These are phyloP conservation scores for Trichosurus vulpecula DNA, from an alignment of 2,797 vertebrate genomes.

Conservation along the genomic window DNA sequence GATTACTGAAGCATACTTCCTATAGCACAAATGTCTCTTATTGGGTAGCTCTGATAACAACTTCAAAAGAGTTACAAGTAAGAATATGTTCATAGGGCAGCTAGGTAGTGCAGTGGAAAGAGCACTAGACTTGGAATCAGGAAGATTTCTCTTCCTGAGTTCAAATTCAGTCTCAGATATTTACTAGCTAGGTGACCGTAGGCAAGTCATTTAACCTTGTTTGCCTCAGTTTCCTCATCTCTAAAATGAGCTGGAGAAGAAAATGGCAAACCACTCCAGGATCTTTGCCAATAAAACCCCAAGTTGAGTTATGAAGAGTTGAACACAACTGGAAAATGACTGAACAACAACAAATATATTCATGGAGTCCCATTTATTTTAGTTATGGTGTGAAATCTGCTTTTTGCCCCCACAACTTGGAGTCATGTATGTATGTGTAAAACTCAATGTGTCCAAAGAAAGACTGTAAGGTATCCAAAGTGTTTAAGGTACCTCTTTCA, in stretches of 20 bases:
- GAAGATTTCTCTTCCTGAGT: background rate
- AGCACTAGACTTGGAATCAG: background rate
- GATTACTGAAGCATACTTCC: background rate
- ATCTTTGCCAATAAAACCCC: background rate
- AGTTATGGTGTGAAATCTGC: background rate
- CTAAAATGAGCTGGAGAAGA: background rate
- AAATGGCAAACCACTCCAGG: background rate
- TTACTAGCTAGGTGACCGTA: background rate
- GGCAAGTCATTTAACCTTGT: background rate
- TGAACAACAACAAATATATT: background rate
- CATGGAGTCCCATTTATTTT: background rate
- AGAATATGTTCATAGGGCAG: background rate
- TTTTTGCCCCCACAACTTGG: background rate
- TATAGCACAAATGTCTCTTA: background rate
- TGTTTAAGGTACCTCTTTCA: slow-evolving; percentile 87
- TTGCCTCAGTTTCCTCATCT: background rate
- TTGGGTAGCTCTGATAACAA: background rate
- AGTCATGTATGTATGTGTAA: background rate
- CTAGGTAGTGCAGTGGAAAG: background rate
- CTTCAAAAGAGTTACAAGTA: background rate
- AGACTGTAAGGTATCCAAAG: accelerated
- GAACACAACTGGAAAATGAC: background rate
- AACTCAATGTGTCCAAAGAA: accelerated
- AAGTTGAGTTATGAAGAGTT: background rate
- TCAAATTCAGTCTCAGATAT: background rate